phyloP scores from a whole-genome alignment of 1,140 invertebrate species.

The Drosophila ananassae region DNA sequence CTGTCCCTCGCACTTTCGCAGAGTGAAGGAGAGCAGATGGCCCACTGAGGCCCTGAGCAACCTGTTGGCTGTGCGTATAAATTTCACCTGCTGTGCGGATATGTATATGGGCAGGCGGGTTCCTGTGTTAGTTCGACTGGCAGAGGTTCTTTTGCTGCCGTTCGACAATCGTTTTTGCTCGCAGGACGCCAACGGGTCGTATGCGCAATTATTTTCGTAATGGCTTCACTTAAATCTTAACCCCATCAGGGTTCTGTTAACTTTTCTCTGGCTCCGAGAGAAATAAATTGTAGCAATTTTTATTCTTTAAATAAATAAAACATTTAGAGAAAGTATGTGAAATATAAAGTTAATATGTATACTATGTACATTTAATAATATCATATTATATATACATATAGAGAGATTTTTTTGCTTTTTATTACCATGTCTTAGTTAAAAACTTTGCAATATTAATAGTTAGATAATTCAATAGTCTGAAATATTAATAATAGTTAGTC shows the following conservation, averaged over 20 bases:
- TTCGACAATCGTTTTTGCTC: constrained; percentile 19
- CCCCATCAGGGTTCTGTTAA: background rate
- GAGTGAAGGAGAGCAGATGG: constrained; percentile 50
- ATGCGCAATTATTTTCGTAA: constrained; percentile 42
- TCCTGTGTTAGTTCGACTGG: constrained; percentile 1
- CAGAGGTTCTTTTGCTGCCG: constrained; percentile 5
- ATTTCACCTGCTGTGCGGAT: constrained; percentile 24
- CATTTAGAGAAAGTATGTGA: no score
- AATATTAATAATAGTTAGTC: no score
- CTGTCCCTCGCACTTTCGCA: constrained; percentile 10
- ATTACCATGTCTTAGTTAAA: no score
- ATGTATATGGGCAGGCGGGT: background rate
- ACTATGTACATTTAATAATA: no score
- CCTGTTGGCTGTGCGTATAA: constrained; percentile 64
- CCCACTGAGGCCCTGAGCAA: constrained; percentile 30
- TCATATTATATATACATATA: no score
- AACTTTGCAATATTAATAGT: no score
- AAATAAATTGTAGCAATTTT: no score
- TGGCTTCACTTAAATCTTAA: constrained; percentile 44
- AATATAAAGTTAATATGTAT: no score
- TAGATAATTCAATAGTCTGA: no score
- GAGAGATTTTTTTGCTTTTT: no score
- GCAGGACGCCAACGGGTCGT: constrained; percentile 39
- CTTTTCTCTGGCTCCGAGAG: background rate
- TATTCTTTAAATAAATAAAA: no score